A percentile compares a stretch with the other conserved stretches of the same genome.
phyloP scores from a whole-genome alignment of 2,113 vertebrate genomes.

The Rhynchomys soricoides region DNA sequence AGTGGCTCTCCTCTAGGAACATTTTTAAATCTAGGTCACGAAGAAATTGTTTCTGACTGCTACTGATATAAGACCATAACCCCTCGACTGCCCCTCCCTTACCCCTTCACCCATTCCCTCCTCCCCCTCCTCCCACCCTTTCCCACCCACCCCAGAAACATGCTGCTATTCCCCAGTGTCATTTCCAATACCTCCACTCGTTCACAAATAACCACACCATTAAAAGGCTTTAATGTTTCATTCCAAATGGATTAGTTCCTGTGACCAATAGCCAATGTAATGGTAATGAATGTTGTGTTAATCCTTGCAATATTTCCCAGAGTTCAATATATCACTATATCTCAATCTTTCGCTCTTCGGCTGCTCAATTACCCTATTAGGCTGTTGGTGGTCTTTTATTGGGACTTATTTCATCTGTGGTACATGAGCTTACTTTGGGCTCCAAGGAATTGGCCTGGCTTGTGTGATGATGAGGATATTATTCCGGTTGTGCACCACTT shows the following conservation, averaged over 20 bases:
- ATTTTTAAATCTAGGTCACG: neutral
- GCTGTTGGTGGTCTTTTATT: constrained; percentile 69
- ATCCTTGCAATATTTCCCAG: constrained; percentile 61
- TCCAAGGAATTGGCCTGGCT: constrained; percentile 46
- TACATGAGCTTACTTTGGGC: constrained; percentile 57
- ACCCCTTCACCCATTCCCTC: neutral
- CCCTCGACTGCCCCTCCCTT: neutral
- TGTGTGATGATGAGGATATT: constrained; percentile 61
- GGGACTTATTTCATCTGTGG: constrained; percentile 64
- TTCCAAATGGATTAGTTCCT: constrained; percentile 73
- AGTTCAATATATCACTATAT: constrained; percentile 67
- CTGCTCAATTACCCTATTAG: constrained; percentile 75
- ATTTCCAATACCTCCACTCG: constrained; percentile 37
- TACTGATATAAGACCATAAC: constrained; percentile 8
- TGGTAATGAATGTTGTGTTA: constrained; percentile 69
- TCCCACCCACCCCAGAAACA: neutral
- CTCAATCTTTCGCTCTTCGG: constrained; percentile 70
- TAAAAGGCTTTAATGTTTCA: constrained; percentile 68
- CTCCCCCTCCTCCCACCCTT: neutral
- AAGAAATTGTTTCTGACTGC: constrained; percentile 30
- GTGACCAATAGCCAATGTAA: constrained; percentile 68
- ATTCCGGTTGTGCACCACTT: constrained; percentile 56
- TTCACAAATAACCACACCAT: constrained; percentile 62
- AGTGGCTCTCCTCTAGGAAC: neutral
- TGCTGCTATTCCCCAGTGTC: neutral